phyloP scores from a whole-genome alignment of 2,888 invertebrate genomes.

The Drosophila mimetica region DNA sequence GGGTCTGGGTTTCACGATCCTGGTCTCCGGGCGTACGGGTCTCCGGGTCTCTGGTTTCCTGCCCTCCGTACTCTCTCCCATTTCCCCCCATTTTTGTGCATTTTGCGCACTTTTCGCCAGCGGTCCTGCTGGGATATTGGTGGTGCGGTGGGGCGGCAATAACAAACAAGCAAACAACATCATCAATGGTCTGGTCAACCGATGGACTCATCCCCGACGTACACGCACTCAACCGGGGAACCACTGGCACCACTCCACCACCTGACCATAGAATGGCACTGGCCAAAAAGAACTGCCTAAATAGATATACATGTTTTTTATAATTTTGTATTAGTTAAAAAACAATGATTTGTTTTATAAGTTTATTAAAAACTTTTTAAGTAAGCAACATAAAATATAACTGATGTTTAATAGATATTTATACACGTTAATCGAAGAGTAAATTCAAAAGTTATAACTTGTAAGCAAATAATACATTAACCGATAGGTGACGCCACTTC shows the following conservation, averaged over 20 bases:
- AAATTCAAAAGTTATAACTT: no score
- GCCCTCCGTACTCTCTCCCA: not conserved
- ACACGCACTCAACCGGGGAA: conserved; percentile 12
- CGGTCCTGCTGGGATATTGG: not conserved
- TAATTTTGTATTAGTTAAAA: no score
- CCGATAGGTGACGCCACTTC: no score
- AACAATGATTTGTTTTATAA: no score
- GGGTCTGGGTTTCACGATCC: not conserved
- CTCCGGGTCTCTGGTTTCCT: not conserved
- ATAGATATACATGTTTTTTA: no score
- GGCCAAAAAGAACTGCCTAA: not conserved
- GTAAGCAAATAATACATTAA: no score
- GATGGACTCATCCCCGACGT: not conserved
- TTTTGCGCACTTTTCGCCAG: conserved; percentile 45
- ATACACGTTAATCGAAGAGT: no score
- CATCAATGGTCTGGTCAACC: conserved; percentile 46
- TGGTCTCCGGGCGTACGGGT: not conserved
- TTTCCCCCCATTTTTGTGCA: conserved; percentile 32
- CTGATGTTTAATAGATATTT: no score
- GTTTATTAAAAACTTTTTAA: no score
- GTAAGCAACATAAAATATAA: no score
- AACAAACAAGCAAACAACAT: conserved; percentile 47
- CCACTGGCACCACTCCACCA: conserved; percentile 7
- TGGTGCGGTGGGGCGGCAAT: conserved; percentile 9
- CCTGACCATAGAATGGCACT: conserved; percentile 1